These are phyloP conservation scores for Psylliodes chrysocephalus DNA, from an alignment of 2,888 invertebrate species.

Conservation along the genomic window DNA sequence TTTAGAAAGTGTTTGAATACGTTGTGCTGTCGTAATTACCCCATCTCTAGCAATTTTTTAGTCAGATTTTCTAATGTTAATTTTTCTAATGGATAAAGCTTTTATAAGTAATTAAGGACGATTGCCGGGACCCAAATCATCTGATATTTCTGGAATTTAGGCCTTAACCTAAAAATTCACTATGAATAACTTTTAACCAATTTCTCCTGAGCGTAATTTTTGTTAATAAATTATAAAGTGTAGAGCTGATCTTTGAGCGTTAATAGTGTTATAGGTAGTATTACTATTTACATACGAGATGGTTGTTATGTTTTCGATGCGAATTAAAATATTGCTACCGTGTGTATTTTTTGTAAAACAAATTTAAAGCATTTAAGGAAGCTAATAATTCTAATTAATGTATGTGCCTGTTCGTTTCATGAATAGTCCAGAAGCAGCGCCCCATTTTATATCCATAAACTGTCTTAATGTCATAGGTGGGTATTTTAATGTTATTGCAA, in stretches of 20 bases:
- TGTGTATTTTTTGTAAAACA: too few species aligned
- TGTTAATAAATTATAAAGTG: not conserved
- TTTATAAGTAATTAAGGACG: not conserved
- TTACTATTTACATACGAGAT: too few species aligned
- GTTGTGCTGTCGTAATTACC: not conserved
- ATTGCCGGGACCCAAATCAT: not conserved
- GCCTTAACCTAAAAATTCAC: not conserved
- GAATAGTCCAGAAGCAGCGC: too few species aligned
- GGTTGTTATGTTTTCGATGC: too few species aligned
- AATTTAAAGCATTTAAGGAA: too few species aligned
- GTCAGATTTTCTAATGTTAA: not conserved
- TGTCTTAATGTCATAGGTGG: too few species aligned
- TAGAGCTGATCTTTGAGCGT: not conserved
- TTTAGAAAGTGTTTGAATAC: not conserved
- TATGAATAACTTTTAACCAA: not conserved
- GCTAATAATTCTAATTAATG: too few species aligned
- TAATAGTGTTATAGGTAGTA: not conserved
- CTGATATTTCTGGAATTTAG: not conserved
- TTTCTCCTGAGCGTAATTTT: not conserved
- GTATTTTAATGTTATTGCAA: too few species aligned
- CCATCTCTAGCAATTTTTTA: not conserved
- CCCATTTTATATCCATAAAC: too few species aligned
- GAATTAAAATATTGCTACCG: too few species aligned
- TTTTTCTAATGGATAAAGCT: not conserved
- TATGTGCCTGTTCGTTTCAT: too few species aligned